Evolutionary conservation across 2,797 vertebrate genomes (phyloP).

Genomic region (Hippopotamyrus pictus): DNA sequence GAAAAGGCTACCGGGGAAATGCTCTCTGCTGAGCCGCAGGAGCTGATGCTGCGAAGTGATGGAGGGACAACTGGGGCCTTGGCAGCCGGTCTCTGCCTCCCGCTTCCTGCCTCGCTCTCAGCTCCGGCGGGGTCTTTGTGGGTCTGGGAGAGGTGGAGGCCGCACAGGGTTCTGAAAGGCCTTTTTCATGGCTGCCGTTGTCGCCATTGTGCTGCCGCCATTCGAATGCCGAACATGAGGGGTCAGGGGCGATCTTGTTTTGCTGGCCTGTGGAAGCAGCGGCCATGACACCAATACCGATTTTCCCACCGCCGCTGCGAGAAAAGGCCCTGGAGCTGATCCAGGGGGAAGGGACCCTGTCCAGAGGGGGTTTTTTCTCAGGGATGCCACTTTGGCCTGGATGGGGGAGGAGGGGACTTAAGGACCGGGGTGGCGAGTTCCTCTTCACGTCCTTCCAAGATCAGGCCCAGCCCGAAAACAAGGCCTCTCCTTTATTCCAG

Average conservation of each 20-base stretch:
- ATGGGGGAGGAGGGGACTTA: background rate
- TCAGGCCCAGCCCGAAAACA: background rate
- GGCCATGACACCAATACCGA: background rate
- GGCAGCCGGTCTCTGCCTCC: background rate
- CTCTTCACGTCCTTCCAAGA: background rate
- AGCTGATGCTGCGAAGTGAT: background rate
- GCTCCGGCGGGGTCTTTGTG: background rate
- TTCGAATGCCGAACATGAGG: constrained; percentile 20
- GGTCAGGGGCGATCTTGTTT: constrained; percentile 5
- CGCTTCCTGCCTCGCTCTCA: background rate
- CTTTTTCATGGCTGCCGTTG: background rate
- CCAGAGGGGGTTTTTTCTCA: background rate
- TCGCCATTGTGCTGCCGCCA: background rate
- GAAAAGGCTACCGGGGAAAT: background rate
- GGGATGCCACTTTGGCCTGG: background rate
- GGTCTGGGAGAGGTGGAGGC: background rate
- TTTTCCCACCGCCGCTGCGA: constrained; percentile 18
- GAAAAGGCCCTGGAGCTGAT: constrained; percentile 7
- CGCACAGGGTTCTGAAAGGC: background rate
- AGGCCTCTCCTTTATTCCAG: background rate
- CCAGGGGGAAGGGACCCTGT: background rate
- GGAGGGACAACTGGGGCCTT: background rate
- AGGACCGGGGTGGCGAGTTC: background rate
- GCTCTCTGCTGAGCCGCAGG: background rate
- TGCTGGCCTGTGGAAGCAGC: constrained; percentile 2